These are phyloP conservation scores for Elgaria multicarinata DNA, from an alignment of 2,113 vertebrate genomes.

Conservation along the genomic window DNA sequence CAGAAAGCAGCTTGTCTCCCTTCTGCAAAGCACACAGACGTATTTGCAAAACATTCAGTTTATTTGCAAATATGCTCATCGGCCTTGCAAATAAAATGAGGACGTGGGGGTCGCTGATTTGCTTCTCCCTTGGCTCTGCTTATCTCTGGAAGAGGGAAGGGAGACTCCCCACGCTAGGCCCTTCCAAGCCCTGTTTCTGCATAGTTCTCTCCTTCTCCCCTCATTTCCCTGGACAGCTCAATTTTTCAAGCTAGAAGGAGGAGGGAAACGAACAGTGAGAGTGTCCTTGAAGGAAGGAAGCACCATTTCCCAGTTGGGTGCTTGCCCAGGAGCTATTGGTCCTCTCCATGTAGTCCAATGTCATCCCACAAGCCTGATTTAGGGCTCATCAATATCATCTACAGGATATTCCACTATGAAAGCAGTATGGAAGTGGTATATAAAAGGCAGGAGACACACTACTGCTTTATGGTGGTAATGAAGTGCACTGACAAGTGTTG, in stretches of 20 bases:
- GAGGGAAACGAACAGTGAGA: background rate
- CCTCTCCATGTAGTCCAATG: background rate
- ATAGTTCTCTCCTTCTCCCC: background rate
- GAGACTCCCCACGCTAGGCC: background rate
- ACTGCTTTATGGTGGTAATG: too few relatives aligned
- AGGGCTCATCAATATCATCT: too few relatives aligned
- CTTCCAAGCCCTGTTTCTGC: background rate
- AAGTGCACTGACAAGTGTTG: too few relatives aligned
- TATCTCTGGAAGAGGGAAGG: background rate
- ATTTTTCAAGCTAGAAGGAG: too few relatives aligned
- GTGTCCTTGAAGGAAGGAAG: background rate
- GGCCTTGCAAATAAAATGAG: background rate
- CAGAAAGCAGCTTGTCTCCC: constrained; percentile 44
- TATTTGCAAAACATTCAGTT: constrained; percentile 33
- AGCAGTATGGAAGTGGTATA: too few relatives aligned
- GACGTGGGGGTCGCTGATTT: background rate
- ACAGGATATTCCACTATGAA: too few relatives aligned
- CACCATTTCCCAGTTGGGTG: background rate
- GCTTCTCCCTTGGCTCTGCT: background rate
- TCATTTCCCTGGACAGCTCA: background rate
- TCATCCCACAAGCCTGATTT: background rate
- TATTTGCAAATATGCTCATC: constrained; percentile 8
- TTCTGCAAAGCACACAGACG: constrained; percentile 14
- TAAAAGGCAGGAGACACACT: too few relatives aligned
- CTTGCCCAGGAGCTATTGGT: background rate